Conservation (phyloP, 2,113 vertebrate species). For the Ameiurus melas region DNA sequence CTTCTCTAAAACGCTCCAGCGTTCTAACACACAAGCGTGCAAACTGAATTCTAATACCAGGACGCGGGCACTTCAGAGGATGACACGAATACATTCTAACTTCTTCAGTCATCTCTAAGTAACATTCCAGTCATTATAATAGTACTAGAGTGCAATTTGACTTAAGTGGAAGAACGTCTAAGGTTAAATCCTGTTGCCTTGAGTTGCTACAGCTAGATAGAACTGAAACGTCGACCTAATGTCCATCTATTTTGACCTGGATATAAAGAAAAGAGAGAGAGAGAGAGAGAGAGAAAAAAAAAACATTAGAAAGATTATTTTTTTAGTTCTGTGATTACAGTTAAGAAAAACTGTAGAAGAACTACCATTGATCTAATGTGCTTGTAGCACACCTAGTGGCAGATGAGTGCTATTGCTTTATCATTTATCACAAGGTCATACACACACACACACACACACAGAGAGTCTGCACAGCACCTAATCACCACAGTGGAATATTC, state of each 20-base stretch:
- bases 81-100: no score
- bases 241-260: background rate
- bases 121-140: background rate
- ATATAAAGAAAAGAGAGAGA: background rate
- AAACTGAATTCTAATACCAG: background rate
- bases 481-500: conserved; percentile 49
- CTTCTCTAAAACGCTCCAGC: background rate
- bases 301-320: background rate
- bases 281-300: background rate
- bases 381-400: conserved; percentile 9
- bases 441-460: background rate
- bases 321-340: background rate
- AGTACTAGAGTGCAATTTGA: background rate
- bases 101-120: background rate
- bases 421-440: conserved; percentile 36
- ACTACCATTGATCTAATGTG: background rate
- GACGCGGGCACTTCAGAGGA: background rate
- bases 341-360: background rate
- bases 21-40: background rate
- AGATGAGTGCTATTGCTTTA: background rate
- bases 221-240: background rate
- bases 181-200: background rate
- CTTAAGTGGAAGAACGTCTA: background rate
- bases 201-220: background rate
- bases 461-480: conserved; percentile 9